These are phyloP conservation scores for Chamaea fasciata DNA, from an alignment of 2,113 vertebrate genomes.

Conservation along the genomic window DNA sequence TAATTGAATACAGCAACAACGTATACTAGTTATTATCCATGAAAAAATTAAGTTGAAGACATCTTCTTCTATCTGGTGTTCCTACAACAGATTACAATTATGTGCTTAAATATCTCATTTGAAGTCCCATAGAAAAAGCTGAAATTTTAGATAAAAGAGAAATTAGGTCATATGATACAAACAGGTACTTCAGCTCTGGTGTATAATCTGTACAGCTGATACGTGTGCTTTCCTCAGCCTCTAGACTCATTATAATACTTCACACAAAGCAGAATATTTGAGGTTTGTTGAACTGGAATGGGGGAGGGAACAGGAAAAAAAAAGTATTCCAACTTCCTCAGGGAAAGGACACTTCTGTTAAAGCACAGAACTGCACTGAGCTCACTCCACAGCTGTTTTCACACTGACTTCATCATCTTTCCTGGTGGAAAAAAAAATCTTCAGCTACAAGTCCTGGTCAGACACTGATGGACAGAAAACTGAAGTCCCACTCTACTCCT, in stretches of 20 bases:
- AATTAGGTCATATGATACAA: not conserved
- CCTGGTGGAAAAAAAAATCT: not conserved
- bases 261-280: not conserved
- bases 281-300: not conserved
- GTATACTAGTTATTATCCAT: not conserved
- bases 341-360: not conserved
- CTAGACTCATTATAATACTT: not conserved
- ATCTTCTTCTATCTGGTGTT: not conserved
- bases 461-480: not conserved
- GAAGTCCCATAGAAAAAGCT: not conserved
- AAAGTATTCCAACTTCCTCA: not conserved
- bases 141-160: not conserved
- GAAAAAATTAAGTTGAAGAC: not conserved
- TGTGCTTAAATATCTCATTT: not conserved
- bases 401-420: not conserved
- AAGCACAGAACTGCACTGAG: not conserved
- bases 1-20: not conserved
- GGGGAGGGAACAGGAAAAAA: rapidly evolving
- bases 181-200: not conserved
- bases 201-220: not conserved
- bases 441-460: not conserved
- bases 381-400: not conserved
- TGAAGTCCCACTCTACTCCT: not conserved
- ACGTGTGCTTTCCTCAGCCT: not conserved
- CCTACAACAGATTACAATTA: not conserved